phyloP scores from a whole-genome alignment of 1,140 invertebrate species.

The Micrasema minimum region DNA sequence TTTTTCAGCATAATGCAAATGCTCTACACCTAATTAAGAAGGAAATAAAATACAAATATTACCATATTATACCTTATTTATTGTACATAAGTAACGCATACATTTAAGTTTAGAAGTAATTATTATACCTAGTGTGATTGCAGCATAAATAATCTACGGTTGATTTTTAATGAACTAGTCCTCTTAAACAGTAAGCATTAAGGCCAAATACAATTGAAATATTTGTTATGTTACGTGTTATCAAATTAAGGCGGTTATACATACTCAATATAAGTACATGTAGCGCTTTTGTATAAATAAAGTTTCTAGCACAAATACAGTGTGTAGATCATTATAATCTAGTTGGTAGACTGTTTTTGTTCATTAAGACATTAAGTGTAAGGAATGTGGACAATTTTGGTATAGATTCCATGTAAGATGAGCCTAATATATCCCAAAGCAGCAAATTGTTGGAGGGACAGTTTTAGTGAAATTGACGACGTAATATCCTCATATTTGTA shows the following conservation, averaged over 20 bases:
- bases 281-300: constrained; percentile 38
- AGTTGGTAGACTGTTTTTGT: constrained; percentile 1
- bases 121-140: neutral
- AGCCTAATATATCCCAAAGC: constrained; percentile 32
- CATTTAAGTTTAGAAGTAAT: constrained; percentile 17
- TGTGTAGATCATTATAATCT: neutral
- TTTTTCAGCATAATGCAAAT: too few relatives aligned
- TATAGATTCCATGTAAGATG: constrained; percentile 1
- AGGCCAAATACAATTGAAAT: constrained; percentile 47
- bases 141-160: constrained; percentile 29
- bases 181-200: constrained; percentile 42
- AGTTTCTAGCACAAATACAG: constrained; percentile 27
- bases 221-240: constrained; percentile 43
- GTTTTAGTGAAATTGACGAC: constrained; percentile 15
- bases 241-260: constrained; percentile 13
- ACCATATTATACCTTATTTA: too few relatives aligned
- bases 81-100: neutral
- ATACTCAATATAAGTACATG: constrained; percentile 18
- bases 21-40: too few relatives aligned
- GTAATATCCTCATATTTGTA: constrained; percentile 8
- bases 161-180: constrained; percentile 46
- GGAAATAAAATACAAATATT: too few relatives aligned
- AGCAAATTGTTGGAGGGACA: neutral
- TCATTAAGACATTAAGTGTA: too few relatives aligned
- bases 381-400: neutral